phyloP scores from a whole-genome alignment of 2,888 invertebrate genomes.

The Euclidia mi region DNA sequence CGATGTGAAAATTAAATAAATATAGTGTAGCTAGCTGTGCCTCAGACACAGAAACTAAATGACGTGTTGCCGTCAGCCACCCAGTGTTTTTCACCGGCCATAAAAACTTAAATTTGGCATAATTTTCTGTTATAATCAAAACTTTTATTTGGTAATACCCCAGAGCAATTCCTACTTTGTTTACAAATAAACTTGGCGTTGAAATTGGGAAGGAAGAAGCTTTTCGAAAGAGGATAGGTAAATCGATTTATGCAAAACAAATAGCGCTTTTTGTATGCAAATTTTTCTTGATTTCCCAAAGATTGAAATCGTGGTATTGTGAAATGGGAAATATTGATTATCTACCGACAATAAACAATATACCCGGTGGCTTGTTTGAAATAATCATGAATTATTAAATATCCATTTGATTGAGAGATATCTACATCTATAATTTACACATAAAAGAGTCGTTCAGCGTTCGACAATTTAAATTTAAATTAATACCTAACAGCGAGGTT shows the following conservation, averaged over 20 bases:
- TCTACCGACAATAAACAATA: constrained; percentile 69
- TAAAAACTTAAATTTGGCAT: constrained; percentile 72
- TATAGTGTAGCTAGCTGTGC: constrained; percentile 19
- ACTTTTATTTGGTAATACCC: constrained; percentile 88
- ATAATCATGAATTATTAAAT: constrained; percentile 51
- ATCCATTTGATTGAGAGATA: constrained; percentile 34
- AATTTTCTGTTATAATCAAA: constrained; percentile 77
- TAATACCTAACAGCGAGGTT: too few species aligned
- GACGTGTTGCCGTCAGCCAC: constrained; percentile 43
- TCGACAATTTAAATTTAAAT: too few species aligned
- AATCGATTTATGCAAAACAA: constrained; percentile 89
- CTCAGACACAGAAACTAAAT: constrained; percentile 50
- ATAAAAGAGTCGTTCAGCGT: too few species aligned
- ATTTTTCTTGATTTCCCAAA: constrained; percentile 88
- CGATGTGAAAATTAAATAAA: constrained; percentile 21
- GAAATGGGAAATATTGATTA: constrained; percentile 83
- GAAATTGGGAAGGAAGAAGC: constrained; percentile 87
- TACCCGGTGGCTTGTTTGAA: constrained; percentile 57
- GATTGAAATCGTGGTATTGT: constrained; percentile 86
- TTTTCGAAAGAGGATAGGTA: constrained; percentile 87
- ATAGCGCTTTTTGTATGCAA: constrained; percentile 89
- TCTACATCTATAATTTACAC: constrained; percentile 8
- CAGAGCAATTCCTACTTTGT: constrained; percentile 87
- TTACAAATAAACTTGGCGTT: constrained; percentile 88
- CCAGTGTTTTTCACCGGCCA: constrained; percentile 62